phyloP scores from a whole-genome alignment of 2,888 invertebrate genomes.

The Anarsia innoxiella region DNA sequence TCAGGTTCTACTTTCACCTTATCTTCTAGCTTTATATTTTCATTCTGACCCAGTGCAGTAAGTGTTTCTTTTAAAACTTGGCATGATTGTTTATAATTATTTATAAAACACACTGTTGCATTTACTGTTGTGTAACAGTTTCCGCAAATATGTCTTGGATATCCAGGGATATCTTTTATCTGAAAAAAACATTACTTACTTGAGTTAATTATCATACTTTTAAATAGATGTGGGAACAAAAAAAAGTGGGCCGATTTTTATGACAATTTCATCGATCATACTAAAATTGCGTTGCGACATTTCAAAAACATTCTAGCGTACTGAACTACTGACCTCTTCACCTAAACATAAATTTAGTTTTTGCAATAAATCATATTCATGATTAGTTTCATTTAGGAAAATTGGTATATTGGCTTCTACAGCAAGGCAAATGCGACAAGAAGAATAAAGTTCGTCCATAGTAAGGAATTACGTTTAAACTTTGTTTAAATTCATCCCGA shows the following conservation, averaged over 20 bases:
- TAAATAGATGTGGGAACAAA: too few relatives aligned
- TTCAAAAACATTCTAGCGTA: not conserved
- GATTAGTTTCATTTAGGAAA: constrained; percentile 7
- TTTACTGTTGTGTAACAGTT: constrained; percentile 43
- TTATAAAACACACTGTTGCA: constrained; percentile 39
- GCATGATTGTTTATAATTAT: constrained; percentile 42
- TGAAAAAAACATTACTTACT: too few relatives aligned
- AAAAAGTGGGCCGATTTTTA: too few relatives aligned
- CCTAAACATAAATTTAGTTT: not conserved
- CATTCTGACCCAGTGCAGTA: constrained; percentile 11
- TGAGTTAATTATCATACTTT: too few relatives aligned
- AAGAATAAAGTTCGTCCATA: too few relatives aligned
- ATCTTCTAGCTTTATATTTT: constrained; percentile 28
- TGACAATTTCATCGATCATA: too few relatives aligned
- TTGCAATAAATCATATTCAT: not conserved
- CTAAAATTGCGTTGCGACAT: too few relatives aligned
- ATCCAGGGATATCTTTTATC: constrained; percentile 55
- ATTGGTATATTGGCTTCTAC: constrained; percentile 33
- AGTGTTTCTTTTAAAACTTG: constrained; percentile 43
- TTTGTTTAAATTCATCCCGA: too few relatives aligned
- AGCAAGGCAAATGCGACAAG: constrained; percentile 57
- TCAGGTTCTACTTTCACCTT: constrained; percentile 32
- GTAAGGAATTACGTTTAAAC: too few relatives aligned
- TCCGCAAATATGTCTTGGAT: constrained; percentile 50
- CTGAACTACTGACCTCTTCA: constrained; percentile 2